These are phyloP conservation scores for Urocynchramus pylzowi DNA, from an alignment of 2,113 vertebrate species.

Conservation along the genomic window DNA sequence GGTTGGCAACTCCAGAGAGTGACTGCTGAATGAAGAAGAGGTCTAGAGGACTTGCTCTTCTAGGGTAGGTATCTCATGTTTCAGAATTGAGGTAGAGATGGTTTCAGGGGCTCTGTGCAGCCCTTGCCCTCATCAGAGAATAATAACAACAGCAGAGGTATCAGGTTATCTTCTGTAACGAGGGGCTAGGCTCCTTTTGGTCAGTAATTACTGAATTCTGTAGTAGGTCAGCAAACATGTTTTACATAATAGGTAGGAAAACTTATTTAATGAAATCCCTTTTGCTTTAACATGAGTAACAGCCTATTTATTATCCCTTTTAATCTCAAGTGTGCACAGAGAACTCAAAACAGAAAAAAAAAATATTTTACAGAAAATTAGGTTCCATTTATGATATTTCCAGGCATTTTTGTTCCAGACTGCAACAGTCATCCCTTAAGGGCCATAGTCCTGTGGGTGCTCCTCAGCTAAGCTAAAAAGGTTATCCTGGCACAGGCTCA, in stretches of 20 bases:
- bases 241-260: background rate
- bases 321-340: background rate
- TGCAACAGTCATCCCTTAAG: background rate
- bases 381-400: background rate
- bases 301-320: background rate
- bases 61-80: background rate
- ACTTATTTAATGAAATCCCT: background rate
- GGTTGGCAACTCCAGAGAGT: background rate
- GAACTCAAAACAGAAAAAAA: background rate
- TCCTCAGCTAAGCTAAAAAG: background rate
- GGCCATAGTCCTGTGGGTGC: background rate
- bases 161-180: background rate
- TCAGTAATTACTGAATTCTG: background rate
- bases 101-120: background rate
- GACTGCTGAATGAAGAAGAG: background rate
- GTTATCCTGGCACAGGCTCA: background rate
- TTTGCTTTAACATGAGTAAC: background rate
- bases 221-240: background rate
- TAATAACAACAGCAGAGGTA: background rate
- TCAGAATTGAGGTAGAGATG: background rate
- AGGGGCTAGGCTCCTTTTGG: background rate
- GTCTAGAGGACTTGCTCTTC: background rate
- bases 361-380: background rate
- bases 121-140: background rate
- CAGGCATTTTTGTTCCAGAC: background rate